Conservation (phyloP, 2,113 vertebrate species). For the Herpailurus yagouaroundi region DNA sequence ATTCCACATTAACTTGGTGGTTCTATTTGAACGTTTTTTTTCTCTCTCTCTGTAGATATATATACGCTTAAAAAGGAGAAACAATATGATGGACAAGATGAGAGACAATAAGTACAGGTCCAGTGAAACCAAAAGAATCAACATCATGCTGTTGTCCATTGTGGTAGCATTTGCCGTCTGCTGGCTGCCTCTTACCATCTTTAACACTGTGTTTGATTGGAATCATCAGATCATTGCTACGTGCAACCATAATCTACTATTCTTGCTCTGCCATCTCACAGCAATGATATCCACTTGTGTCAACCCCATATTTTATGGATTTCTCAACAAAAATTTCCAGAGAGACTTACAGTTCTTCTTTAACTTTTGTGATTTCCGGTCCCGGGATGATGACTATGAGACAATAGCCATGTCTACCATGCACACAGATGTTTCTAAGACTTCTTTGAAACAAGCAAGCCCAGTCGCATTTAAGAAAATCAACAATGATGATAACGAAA, state of each 20-base stretch:
- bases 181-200: constrained; percentile 94
- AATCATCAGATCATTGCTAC: constrained; percentile 89
- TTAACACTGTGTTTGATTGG: constrained; percentile 93
- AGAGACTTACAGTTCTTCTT: constrained; percentile 91
- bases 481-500: constrained; percentile 81
- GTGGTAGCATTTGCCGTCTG: constrained; percentile 92
- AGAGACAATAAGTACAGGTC: constrained; percentile 91
- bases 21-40: constrained; percentile 29
- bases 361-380: constrained; percentile 89
- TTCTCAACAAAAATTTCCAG: constrained; percentile 95
- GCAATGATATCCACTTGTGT: constrained; percentile 94
- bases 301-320: constrained; percentile 94
- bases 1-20: neutral
- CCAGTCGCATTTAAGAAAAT: constrained; percentile 86
- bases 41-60: constrained; percentile 88
- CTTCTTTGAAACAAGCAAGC: constrained; percentile 90
- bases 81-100: constrained; percentile 92
- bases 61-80: constrained; percentile 89
- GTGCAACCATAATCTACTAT: constrained; percentile 92
- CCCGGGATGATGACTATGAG: constrained; percentile 92
- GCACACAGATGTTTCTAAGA: constrained; percentile 93
- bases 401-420: constrained; percentile 94
- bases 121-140: constrained; percentile 91
- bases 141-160: constrained; percentile 92
- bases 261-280: constrained; percentile 92